Base-by-base conservation (phyloP, 2,113 vertebrate genomes). In the Sander lucioperca region DNA sequence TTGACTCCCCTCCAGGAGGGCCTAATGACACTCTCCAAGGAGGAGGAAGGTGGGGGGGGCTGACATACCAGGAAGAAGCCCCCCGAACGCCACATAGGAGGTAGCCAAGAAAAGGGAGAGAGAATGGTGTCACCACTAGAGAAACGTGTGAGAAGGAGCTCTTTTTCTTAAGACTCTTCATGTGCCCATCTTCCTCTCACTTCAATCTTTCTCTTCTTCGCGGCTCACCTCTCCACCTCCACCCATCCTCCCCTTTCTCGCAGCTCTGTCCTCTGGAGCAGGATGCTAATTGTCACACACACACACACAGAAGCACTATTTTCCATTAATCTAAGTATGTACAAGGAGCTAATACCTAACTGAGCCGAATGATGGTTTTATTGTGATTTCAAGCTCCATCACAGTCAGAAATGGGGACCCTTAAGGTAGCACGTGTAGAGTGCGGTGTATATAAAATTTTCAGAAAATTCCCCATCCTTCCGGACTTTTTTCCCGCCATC, bases 1-100 rank as follows among this genome's bases (percentile, higher is more conserved):
- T 98, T 97, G 97, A 97, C 97, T 97, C 95, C 96, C 94, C 95
- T 96, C 91, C 95, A 96, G 96, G 96, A 96, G 95, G 89, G 95
- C 95, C 96, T 96, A 96, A 97, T 97, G 90, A 91, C 94, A 95
- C 96, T 89, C 82, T 96, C 95, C 69, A 84, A 80, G 80, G 86
- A 88, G 93, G 94, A 95, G 95, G 93, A 43, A 43, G 93, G 94
- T 21, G 45, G 19, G 47, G 69, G 57, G 47, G 69, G 47, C 47
- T 61, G 73, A 51, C 27, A 75, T 54, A 71, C 77, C 2, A 23
- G 69, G 69, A 84, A 78, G 86, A 86, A 65, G 80, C 56, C 1
- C 56, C 68, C 71, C 0, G 1, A 82, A 90, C 8, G n/a, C 77
- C 72, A 65, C 87, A 77, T 81, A 91, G 86, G 83, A 83, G 58